Percentiles rank a stretch among this genome's conserved stretches.
phyloP scores from a whole-genome alignment of 2,888 invertebrate species.

The Lomographa bimaculata region DNA sequence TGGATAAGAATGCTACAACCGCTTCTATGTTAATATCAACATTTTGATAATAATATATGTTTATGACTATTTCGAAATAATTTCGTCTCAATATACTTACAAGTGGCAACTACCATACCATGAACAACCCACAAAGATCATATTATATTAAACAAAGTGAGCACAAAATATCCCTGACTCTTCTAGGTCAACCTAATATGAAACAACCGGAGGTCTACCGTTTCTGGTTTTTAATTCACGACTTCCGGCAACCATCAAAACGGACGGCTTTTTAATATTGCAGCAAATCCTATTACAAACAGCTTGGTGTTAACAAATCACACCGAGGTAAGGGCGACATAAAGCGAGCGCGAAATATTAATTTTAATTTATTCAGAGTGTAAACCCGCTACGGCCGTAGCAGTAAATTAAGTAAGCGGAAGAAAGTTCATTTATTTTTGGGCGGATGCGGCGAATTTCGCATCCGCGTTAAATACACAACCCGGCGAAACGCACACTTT shows the following conservation, averaged over 20 bases:
- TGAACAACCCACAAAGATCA: too few species aligned
- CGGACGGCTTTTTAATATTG: conserved; percentile 30
- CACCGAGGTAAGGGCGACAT: conserved; percentile 55
- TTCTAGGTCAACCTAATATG: too few species aligned
- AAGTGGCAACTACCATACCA: too few species aligned
- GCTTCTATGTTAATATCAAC: too few species aligned
- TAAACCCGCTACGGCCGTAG: conserved; percentile 64
- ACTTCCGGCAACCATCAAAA: conserved; percentile 38
- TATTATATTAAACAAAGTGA: too few species aligned
- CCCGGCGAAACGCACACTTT: conserved; percentile 66
- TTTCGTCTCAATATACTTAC: too few species aligned
- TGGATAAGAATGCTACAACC: too few species aligned
- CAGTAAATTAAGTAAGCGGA: conserved; percentile 82
- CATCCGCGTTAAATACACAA: conserved; percentile 81
- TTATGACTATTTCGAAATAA: too few species aligned
- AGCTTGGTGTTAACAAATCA: conserved; percentile 68
- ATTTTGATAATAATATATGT: too few species aligned
- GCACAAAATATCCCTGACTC: too few species aligned
- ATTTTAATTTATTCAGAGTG: conserved; percentile 76
- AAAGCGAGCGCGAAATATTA: conserved; percentile 74
- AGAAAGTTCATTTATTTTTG: conserved; percentile 82
- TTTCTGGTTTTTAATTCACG: conserved; percentile 33
- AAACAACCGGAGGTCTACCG: conserved; percentile 19
- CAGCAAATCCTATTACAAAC: conserved; percentile 48
- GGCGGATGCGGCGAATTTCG: conserved; percentile 79